Evolutionary conservation across 2,113 vertebrate species (phyloP), one percentile per base, ranked within the genome.

Genomic region (Epinephelus moara): DNA sequence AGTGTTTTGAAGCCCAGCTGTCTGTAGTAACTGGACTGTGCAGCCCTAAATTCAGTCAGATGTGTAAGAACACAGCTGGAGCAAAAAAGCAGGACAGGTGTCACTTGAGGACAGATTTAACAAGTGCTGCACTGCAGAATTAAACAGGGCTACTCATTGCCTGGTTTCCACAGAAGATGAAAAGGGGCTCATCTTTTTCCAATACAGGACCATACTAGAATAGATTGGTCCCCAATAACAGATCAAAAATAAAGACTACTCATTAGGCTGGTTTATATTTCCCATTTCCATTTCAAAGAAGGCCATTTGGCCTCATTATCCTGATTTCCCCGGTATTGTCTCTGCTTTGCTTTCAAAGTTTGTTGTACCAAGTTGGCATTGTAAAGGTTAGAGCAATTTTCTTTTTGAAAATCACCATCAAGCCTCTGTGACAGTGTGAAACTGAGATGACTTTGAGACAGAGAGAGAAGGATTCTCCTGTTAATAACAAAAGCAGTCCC

Each of bases 281-380:
- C n/a, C 19, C 9, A 72, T 82, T 82, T 75, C 69, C 55, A 71
- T 77, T 70, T 85, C 73, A 82, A 71, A 82, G 23, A 80, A 21
- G 27, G 33, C 66, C 15, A 79, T 78, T 82, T 70, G 70, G 76
- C 75, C 72, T 82, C 66, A 82, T 84, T 82, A 80, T 53, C 45
- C 52, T 61, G 57, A 72, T 71, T 66, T 42, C 76, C 15, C 2
- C n/a, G 69, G 55, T 25, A 70, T 49, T 75, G 33, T 70, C 19
- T 52, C 23, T 61, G 21, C 40, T 30, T 57, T 56, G 37, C 25
- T 53, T 79, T 88, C 23, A 21, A 68, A 74, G 37, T n/a, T 17
- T n/a, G 25, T 77, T 78, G 57, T 40, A 25, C 23, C 30, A 33
- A 27, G 53, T 64, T 67, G 37, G 57, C 7, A 49, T 62, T 37